Conservation (phyloP, 2,888 invertebrate species). For the Entomobrya multifasciata region DNA sequence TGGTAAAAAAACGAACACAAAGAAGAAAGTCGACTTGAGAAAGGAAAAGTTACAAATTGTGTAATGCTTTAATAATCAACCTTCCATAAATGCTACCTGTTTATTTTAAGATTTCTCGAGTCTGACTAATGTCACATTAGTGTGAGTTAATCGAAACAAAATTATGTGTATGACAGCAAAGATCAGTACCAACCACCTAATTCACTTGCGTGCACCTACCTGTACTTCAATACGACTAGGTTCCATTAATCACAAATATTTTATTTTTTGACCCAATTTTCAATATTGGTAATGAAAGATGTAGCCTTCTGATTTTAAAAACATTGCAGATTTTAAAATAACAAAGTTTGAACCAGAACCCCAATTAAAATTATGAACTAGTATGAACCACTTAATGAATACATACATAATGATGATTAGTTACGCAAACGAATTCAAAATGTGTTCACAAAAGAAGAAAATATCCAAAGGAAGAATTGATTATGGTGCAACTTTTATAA, state of each 20-base stretch:
- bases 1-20: background rate
- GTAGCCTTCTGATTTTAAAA: too few species aligned
- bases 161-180: conserved; percentile 36
- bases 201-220: background rate
- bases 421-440: conserved; percentile 55
- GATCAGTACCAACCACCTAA: conserved; percentile 63
- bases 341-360: too few species aligned
- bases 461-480: conserved; percentile 25
- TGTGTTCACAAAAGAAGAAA: conserved; percentile 54
- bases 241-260: too few species aligned
- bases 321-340: too few species aligned
- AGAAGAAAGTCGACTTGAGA: conserved; percentile 32
- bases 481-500: background rate
- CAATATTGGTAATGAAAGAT: too few species aligned
- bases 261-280: too few species aligned
- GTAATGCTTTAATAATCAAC: conserved; percentile 33
- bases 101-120: conserved; percentile 60
- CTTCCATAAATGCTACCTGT: conserved; percentile 66
- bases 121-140: conserved; percentile 68
- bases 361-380: too few species aligned
- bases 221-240: too few species aligned
- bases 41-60: conserved; percentile 18
- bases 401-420: background rate
- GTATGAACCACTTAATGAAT: too few species aligned
- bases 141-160: conserved; percentile 36